phyloP scores from a whole-genome alignment of 2,888 invertebrate species.

The Chaitophorus viminalis region DNA sequence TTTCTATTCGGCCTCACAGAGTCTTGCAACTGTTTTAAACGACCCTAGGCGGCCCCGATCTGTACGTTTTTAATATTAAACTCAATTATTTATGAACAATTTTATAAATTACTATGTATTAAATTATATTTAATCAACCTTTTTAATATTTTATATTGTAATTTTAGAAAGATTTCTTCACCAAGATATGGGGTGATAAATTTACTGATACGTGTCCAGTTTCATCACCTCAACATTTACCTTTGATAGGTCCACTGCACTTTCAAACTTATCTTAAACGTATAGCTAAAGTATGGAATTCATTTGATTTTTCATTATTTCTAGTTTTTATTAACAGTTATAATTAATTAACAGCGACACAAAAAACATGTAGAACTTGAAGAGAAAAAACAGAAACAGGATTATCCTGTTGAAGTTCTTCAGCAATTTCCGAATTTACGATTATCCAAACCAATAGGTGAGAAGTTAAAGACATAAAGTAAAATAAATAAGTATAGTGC shows the following conservation, averaged over 20 bases:
- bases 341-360: slow-evolving; percentile 68
- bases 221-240: slow-evolving; percentile 81
- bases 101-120: background rate
- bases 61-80: slow-evolving; percentile 67
- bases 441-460: slow-evolving; percentile 68
- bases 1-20: slow-evolving; percentile 91
- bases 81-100: background rate
- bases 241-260: slow-evolving; percentile 83
- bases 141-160: background rate
- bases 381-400: slow-evolving; percentile 42
- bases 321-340: background rate
- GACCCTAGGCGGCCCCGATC: slow-evolving; percentile 93
- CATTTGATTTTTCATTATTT: slow-evolving; percentile 6
- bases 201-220: slow-evolving; percentile 87
- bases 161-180: slow-evolving; percentile 80
- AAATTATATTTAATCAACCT: background rate
- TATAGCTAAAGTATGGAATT: slow-evolving; percentile 70
- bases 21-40: slow-evolving; percentile 93
- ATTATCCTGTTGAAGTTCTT: slow-evolving; percentile 66
- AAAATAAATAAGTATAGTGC: too few species aligned
- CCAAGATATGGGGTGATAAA: slow-evolving; percentile 96
- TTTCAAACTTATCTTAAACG: slow-evolving; percentile 89
- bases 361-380: slow-evolving; percentile 69
- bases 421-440: slow-evolving; percentile 69
- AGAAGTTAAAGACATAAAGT: slow-evolving; percentile 49